Evolutionary conservation across 2,113 vertebrate genomes (phyloP), one percentile per base, ranked within the genome.

Genomic region (Psettodes erumei): DNA sequence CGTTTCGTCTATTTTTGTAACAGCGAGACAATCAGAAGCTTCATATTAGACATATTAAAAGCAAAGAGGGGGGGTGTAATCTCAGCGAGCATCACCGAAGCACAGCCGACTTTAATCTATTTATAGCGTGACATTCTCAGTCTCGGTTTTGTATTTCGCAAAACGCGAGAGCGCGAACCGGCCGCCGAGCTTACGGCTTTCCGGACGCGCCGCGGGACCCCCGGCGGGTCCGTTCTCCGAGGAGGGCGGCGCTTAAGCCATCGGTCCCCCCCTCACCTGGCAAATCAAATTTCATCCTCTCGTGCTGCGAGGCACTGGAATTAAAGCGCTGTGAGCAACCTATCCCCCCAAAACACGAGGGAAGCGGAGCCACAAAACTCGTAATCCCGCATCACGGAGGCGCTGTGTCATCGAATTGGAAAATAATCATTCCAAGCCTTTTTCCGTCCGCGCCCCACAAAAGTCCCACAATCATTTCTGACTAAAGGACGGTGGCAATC

Each of bases 91-190:
- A 48, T 75, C 72, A 25, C 15, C 27, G 56, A 64, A 68, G 67
- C 80, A 67, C 35, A 56, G 58, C 40, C 11, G 67, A 62, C 73
- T 73, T 77, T 32, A 62, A 68, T 71, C 61, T 82, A 85, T 81
- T 83, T 55, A 79, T 45, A 86, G 68, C 23, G 0, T 67, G 77
- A 84, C 76, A 87, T 87, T 88, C 84, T 67, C 78, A 68, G 47
- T 64, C 53, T 71, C 62, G 63, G n/a, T n/a, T 75, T 75, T 77
- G 65, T 71, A 54, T 45, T 70, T 77, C 82, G 60, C 61, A 53
- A 75, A n/a, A n/a, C n/a, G 51, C n/a, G 32, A 68, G 55, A 51
- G 63, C 73, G 59, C 55, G 77, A 40, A 59, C 55, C 42, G 32
- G 27, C 51, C 32, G 27, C 13, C 47, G 37, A 68, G 73, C 59